Percentiles rank a stretch among this genome's conserved stretches.
These are phyloP conservation scores for Pterocles burchelli DNA, from an alignment of 2,113 vertebrate species.

Conservation along the genomic window DNA sequence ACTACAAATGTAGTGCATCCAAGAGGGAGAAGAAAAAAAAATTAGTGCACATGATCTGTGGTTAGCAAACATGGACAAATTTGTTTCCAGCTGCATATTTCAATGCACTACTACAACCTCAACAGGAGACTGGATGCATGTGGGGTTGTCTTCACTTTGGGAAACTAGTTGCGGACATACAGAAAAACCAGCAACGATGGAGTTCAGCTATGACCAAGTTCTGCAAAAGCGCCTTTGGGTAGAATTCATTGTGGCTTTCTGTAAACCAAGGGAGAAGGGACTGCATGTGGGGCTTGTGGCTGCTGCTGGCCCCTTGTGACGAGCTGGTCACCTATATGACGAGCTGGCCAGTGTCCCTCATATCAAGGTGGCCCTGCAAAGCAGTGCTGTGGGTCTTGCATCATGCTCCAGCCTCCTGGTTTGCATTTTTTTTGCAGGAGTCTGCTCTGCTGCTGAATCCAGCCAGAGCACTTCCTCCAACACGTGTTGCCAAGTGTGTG, in stretches of 20 bases:
- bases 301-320: neutral
- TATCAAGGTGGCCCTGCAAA: neutral
- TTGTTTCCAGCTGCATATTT: neutral
- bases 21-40: neutral
- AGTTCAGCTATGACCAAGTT: neutral
- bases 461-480: neutral
- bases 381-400: neutral
- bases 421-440: neutral
- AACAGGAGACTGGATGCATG: neutral
- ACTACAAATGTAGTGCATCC: neutral
- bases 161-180: neutral
- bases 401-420: neutral
- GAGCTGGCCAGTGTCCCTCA: neutral
- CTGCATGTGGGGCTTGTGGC: neutral
- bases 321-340: neutral
- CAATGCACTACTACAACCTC: neutral
- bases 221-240: neutral
- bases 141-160: neutral
- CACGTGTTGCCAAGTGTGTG: accelerated
- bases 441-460: neutral
- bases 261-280: neutral
- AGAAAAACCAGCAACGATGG: neutral
- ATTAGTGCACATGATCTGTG: neutral
- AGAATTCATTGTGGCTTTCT: neutral
- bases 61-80: neutral